phyloP scores from a whole-genome alignment of 2,888 invertebrate species.

The Aricia artaxerxes region DNA sequence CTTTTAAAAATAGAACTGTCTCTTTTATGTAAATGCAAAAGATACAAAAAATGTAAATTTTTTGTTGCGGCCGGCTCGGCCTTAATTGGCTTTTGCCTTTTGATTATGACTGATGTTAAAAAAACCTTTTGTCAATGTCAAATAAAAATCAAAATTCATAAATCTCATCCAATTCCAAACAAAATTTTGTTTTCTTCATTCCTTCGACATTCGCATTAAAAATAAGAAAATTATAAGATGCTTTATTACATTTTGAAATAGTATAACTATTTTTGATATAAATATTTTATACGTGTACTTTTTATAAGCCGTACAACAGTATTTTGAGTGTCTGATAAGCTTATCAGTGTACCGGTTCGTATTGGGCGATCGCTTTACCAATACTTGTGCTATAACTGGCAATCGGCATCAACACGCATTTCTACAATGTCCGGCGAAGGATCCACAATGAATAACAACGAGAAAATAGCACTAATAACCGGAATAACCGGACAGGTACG shows the following conservation, averaged over 20 bases:
- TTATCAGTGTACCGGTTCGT: slow-evolving; percentile 44
- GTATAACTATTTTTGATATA: background rate
- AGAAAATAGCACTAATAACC: slow-evolving; percentile 93
- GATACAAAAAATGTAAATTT: no score
- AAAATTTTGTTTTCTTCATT: slow-evolving; percentile 17
- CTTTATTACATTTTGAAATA: background rate
- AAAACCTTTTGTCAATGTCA: background rate
- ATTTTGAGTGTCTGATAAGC: slow-evolving; percentile 34
- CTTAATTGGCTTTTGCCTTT: no score
- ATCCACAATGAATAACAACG: slow-evolving; percentile 50
- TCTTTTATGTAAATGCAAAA: no score
- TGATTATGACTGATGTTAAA: no score
- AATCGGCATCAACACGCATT: slow-evolving; percentile 33
- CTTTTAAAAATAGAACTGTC: no score
- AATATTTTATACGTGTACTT: background rate
- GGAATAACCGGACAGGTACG: slow-evolving; percentile 98
- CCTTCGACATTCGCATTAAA: background rate
- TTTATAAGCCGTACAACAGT: background rate
- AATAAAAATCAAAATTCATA: background rate
- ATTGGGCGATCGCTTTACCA: slow-evolving; percentile 43
- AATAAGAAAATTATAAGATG: background rate
- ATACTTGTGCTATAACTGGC: slow-evolving; percentile 29
- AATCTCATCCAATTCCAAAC: background rate
- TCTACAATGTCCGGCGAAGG: slow-evolving; percentile 66
- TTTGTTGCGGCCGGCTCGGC: no score